Evolutionary conservation across 2,888 invertebrate species (phyloP), one percentile per base, ranked within the genome.

Genomic region (Romanomermis culicivorax): DNA sequence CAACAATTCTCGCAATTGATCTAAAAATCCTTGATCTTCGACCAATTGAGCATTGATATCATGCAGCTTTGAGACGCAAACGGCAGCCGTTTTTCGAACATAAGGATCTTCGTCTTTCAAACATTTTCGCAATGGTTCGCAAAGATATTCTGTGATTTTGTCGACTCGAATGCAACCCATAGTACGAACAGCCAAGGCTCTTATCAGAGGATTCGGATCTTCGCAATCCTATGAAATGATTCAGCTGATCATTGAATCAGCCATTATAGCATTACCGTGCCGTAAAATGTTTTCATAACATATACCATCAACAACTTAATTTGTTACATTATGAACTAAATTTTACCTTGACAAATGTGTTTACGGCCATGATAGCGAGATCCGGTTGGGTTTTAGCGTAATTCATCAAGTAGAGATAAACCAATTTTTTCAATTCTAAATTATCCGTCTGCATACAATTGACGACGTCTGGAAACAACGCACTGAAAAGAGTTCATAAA

Each of bases 371-470:
- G 58, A 97, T 99, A 55, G 97, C 97, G 85, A 95, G 89, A 70
- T 97, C 97, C 0, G 97, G 97, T 72, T 97, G 97, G 54, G 89
- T 91, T 73, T 97, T 99, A 54, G 97, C 97, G 72, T 97, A 99
- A 72, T 99, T 97, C 97, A 97, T 99, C 64, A 97, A 75, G 70
- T 97, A 97, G 53, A 99, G 75, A 71, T 97, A 99, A 1, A 99
- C 97, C 52, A 97, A 76, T 68, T 99, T 99, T 75, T 97, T 97
- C 63, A 99, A 73, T 71, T 97, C 97, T 68, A 97, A 75, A 73
- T 97, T 99, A 70, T 97, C 97, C 0, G 97, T 99, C 75, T 97
- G 97, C 95, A 99, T 97, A 71, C 97, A 97, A 74, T 97, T 97
- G 29, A 99, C 93, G 1, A 99, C 97, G 70, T 99, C 97, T 0